phyloP scores from a whole-genome alignment of 2,888 invertebrate species.

The Drosophila prostipennis region DNA sequence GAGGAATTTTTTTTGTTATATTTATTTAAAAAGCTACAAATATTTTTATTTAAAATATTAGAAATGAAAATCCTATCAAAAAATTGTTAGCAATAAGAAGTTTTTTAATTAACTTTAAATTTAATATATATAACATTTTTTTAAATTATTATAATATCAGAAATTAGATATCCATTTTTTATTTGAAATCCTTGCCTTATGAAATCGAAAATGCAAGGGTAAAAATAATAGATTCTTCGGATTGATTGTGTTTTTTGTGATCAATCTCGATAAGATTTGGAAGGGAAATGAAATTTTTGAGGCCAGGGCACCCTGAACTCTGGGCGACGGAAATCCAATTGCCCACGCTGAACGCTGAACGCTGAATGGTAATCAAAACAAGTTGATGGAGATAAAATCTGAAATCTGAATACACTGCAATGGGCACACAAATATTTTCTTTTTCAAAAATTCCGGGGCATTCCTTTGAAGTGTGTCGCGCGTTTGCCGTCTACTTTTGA shows the following conservation, averaged over 20 bases:
- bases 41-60: too few species aligned
- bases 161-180: too few species aligned
- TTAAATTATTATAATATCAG: too few species aligned
- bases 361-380: conserved; percentile 33
- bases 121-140: too few species aligned
- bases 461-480: conserved; percentile 69
- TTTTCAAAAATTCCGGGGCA: conserved; percentile 49
- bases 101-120: too few species aligned
- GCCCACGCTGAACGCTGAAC: conserved; percentile 2
- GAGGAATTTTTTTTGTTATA: too few species aligned
- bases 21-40: too few species aligned
- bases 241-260: background rate
- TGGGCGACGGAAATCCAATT: background rate
- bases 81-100: too few species aligned
- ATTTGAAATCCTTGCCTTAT: too few species aligned
- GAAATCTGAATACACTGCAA: conserved; percentile 19
- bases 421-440: conserved; percentile 42
- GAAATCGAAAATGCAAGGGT: too few species aligned
- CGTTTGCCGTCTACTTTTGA: conserved; percentile 20
- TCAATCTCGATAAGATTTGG: conserved; percentile 6
- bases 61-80: too few species aligned
- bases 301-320: background rate
- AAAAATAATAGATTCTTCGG: background rate
- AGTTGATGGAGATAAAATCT: conserved; percentile 25
- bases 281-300: conserved; percentile 24